Evolutionary conservation across 1,140 invertebrate species (phyloP).

Genomic region (Kradibia gibbosae): DNA sequence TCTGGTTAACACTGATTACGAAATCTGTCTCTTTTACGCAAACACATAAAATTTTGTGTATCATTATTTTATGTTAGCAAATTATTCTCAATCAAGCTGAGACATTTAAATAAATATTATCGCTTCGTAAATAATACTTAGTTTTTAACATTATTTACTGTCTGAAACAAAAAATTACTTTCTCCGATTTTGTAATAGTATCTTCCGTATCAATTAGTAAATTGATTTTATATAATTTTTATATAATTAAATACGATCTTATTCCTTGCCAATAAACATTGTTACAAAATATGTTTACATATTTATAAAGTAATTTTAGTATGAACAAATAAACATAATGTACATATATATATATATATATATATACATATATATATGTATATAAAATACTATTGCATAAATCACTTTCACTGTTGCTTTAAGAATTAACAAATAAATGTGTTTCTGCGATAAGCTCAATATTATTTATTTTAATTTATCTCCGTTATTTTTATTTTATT

Average conservation of each 20-base stretch:
- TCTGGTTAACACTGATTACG: not conserved
- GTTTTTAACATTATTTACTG: not conserved
- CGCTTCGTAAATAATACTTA: not conserved
- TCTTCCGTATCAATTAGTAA: not conserved
- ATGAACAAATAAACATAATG: not conserved
- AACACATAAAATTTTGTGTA: not conserved
- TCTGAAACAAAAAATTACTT: not conserved
- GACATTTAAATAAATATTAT: not conserved
- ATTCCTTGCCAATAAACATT: not conserved
- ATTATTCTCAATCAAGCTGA: not conserved
- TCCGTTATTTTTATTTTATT: not conserved
- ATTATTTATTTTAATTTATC: conserved; percentile 8
- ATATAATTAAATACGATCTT: not conserved
- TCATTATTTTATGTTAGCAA: not conserved
- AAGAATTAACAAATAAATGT: conserved; percentile 5
- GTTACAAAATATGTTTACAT: not conserved
- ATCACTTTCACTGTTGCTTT: not conserved
- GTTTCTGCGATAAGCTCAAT: not conserved
- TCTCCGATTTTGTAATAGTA: not conserved
- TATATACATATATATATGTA: no score
- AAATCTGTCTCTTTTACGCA: not conserved
- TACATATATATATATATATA: no score
- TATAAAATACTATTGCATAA: not conserved
- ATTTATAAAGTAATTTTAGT: not conserved
- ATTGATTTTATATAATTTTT: not conserved